Evolutionary conservation across 2,113 vertebrate species (phyloP), one percentile per base, ranked within the genome.

Genomic region (Malurus cyaneus): DNA sequence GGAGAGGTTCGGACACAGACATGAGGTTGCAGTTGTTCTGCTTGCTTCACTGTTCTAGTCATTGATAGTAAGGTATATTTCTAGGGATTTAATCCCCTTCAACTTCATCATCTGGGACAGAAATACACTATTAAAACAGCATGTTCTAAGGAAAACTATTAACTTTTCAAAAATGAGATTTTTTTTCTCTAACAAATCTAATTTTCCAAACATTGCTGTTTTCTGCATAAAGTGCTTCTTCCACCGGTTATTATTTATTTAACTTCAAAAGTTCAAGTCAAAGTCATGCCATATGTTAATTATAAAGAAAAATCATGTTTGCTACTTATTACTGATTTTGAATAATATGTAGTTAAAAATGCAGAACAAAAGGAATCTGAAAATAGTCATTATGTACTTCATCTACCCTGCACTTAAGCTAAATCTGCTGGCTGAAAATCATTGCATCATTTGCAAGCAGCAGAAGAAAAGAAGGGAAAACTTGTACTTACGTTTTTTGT

Each of bases 1-100:
- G 36, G 20, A n/a, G 34, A 28, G 13, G 31, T 57, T 23, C 24
- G 67, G 26, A 41, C n/a, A 36, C 6, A 70, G 31, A 21, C 13
- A 52, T 17, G 14, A 21, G 10, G 2, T 8, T 47, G 25, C 34
- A 26, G 81, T 86, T 49, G 50, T 83, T 79, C 78, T 94, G 24
- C 52, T 96, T 97, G 54, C 73, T 96, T 97, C 73, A 80, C 77
- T 91, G 71, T 95, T 96, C 60, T 92, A 91, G 85, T 65, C 32
- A 57, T 23, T 85, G 61, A 50, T 80, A 94, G 50, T 81, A 79
- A 89, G n/a, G 59, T 70, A 69, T 70, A 73, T 88, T 94, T 97
- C 87, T 94, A 80, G 66, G 89, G 53, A 60, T 46, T 93, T 46
- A 94, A 94, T 77, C 46, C 52, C 76, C 36, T 93, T 83, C 74